Evolutionary conservation across 2,888 invertebrate species (phyloP).

Genomic region (Hirtodrosophila trivittata): DNA sequence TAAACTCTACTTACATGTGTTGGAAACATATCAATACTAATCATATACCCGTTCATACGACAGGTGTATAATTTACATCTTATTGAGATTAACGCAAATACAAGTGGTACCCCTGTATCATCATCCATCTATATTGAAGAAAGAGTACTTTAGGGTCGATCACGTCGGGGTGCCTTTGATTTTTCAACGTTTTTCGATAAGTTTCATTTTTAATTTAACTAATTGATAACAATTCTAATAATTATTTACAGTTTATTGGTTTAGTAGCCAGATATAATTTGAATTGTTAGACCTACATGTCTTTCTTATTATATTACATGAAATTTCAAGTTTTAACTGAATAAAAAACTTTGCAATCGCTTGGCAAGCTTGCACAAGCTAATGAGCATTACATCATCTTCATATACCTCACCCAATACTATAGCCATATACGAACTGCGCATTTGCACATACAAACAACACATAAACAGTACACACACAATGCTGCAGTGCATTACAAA

Average conservation of each 20-base stretch:
- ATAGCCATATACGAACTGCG: constrained; percentile 55
- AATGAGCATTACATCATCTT: constrained; percentile 66
- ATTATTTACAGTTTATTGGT: not conserved
- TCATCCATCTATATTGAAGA: too few species aligned
- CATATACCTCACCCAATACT: constrained; percentile 33
- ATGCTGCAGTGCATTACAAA: constrained; percentile 57
- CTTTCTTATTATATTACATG: constrained; percentile 15
- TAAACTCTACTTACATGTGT: too few species aligned
- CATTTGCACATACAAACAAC: constrained; percentile 41
- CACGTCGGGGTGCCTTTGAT: too few species aligned
- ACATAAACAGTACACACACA: constrained; percentile 20
- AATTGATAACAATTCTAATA: too few species aligned
- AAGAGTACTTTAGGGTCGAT: too few species aligned
- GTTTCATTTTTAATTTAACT: too few species aligned
- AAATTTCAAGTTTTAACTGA: constrained; percentile 10
- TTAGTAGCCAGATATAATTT: not conserved
- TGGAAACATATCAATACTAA: too few species aligned
- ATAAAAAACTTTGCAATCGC: constrained; percentile 8
- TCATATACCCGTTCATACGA: too few species aligned
- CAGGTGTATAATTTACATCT: too few species aligned
- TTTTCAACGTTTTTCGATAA: too few species aligned
- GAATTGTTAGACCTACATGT: not conserved
- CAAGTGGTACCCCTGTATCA: too few species aligned
- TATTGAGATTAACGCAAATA: too few species aligned
- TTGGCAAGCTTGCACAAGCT: constrained; percentile 37